These are phyloP conservation scores for Lepeophtheirus salmonis DNA, from an alignment of 1,140 invertebrate species.

Conservation along the genomic window DNA sequence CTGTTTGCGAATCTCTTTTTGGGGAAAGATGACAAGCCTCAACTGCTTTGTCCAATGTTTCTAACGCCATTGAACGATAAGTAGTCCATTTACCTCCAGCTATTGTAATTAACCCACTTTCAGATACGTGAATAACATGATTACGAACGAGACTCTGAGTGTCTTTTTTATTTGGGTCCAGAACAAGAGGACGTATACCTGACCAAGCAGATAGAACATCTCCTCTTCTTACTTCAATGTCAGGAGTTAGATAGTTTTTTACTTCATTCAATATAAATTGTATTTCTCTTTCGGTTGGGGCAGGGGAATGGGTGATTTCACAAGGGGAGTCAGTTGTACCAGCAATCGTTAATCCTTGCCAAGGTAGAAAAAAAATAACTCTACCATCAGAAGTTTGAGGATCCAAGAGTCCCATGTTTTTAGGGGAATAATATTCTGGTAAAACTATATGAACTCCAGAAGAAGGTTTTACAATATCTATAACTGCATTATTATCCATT, in stretches of 20 bases:
- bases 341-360: conserved; percentile 63
- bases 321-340: conserved; percentile 93
- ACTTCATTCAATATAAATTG: conserved; percentile 94
- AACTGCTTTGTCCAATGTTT: conserved; percentile 73
- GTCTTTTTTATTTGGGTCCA: conserved; percentile 85
- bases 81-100: conserved; percentile 99
- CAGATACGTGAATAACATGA: conserved; percentile 89
- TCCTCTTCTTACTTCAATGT: conserved; percentile 89
- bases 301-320: conserved; percentile 66
- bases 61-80: conserved; percentile 85
- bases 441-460: conserved; percentile 96
- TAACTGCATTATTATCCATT: conserved; percentile 69
- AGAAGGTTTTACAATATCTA: conserved; percentile 80
- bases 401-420: conserved; percentile 93
- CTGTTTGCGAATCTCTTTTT: conserved; percentile 50
- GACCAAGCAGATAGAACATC: conserved; percentile 96
- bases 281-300: conserved; percentile 90
- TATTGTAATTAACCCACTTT: conserved; percentile 77
- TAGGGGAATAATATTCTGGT: conserved; percentile 90
- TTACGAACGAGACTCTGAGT: conserved; percentile 94
- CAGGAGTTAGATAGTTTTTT: conserved; percentile 84
- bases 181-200: conserved; percentile 87
- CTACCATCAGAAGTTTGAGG: conserved; percentile 91
- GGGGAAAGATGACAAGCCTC: conserved; percentile 49
- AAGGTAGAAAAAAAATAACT: conserved; percentile 44